Percentiles rank a stretch among this genome's conserved stretches.
These are phyloP conservation scores for Zaprionus vittiger DNA, from an alignment of 1,140 invertebrate species.

Conservation along the genomic window DNA sequence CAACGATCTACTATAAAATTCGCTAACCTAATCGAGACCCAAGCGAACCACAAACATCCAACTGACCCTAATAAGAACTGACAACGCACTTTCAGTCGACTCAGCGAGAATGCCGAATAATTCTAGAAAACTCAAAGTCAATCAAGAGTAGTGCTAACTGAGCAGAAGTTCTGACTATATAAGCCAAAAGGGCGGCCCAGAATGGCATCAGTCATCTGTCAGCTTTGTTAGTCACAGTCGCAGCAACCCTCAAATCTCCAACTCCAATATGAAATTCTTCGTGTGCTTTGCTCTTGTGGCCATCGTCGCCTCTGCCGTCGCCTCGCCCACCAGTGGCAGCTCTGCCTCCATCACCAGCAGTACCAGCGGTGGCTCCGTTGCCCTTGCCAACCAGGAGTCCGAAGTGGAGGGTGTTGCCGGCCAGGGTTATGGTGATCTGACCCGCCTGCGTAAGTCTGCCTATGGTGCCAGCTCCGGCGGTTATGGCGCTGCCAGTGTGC, in stretches of 20 bases:
- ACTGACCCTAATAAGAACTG: conserved; percentile 39
- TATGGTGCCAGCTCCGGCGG: conserved; percentile 72
- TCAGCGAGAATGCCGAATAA: conserved; percentile 36
- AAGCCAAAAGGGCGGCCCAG: conserved; percentile 32
- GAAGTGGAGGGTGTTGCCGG: conserved; percentile 45
- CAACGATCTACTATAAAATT: conserved; percentile 5
- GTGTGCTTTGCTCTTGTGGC: conserved; percentile 70
- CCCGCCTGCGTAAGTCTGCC: conserved; percentile 68
- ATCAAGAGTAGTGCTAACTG: conserved; percentile 54
- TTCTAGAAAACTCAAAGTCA: conserved; percentile 37
- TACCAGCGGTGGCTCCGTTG: conserved; percentile 15
- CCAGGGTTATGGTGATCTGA: conserved; percentile 64
- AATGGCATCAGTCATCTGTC: conserved; percentile 57
- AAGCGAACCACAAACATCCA: background rate
- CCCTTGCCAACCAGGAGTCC: conserved; percentile 35
- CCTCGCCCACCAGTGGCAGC: conserved; percentile 48
- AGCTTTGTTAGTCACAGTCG: conserved; percentile 60
- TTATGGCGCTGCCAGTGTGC: conserved; percentile 67
- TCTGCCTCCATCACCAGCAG: conserved; percentile 16
- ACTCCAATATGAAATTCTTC: conserved; percentile 73
- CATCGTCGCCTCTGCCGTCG: conserved; percentile 55
- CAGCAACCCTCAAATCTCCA: background rate
- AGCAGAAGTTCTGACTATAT: conserved; percentile 61
- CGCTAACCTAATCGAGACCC: conserved; percentile 19
- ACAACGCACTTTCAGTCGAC: background rate